These are phyloP conservation scores for Salvelinus alpinus DNA, from an alignment of 2,113 vertebrate species.

Conservation along the genomic window DNA sequence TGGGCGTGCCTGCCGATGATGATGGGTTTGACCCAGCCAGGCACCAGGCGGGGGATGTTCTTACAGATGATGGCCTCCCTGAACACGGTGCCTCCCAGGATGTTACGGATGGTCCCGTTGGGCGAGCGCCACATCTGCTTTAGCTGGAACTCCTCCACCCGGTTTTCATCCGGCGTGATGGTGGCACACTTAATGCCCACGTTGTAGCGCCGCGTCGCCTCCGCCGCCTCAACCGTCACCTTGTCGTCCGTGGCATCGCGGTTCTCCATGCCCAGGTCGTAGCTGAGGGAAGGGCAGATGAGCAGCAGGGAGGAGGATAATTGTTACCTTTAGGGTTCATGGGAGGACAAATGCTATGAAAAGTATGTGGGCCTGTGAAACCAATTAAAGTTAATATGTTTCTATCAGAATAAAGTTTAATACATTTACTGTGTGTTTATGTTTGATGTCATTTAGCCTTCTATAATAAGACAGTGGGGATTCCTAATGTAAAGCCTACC, in stretches of 20 bases:
- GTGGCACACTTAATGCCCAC: conserved; percentile 97
- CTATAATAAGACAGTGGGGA: no score
- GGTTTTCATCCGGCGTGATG: conserved; percentile 95
- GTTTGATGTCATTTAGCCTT: no score
- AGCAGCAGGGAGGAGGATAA: neutral
- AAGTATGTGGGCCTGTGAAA: neutral
- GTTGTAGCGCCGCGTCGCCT: conserved; percentile 87
- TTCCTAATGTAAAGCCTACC: no score
- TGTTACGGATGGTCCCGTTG: conserved; percentile 97
- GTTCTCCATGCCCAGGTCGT: conserved; percentile 92
- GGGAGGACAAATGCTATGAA: neutral
- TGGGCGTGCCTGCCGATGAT: conserved; percentile 97
- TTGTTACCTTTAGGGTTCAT: neutral
- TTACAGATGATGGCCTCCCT: conserved; percentile 96
- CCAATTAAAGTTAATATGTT: neutral
- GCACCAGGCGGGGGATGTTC: conserved; percentile 93
- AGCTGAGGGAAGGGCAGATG: conserved; percentile 68
- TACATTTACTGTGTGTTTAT: no score
- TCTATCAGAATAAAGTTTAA: no score
- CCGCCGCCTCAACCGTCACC: conserved; percentile 91
- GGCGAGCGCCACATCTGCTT: conserved; percentile 99
- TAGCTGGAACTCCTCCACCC: conserved; percentile 94
- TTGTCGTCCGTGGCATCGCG: conserved; percentile 88
- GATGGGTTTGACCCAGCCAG: conserved; percentile 93
- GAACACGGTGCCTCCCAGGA: conserved; percentile 96